Conservation (phyloP, 2,113 vertebrate genomes). For the Clupea harengus region DNA sequence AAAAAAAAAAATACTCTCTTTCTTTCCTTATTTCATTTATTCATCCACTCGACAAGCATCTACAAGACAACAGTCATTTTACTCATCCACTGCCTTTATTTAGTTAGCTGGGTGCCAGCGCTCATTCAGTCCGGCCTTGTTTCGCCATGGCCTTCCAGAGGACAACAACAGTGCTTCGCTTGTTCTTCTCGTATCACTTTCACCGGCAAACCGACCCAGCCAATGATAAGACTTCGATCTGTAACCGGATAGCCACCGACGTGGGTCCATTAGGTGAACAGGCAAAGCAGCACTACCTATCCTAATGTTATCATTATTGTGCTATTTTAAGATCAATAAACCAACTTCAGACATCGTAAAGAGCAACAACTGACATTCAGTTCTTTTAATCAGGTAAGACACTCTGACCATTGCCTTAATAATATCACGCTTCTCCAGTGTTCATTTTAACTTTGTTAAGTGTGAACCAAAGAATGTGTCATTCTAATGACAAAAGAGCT, state of each 20-base stretch:
- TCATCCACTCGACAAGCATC: not conserved
- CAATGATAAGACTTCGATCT: constrained; percentile 30
- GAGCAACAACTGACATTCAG: not conserved
- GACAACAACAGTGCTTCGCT: constrained; percentile 7
- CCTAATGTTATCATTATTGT: not conserved
- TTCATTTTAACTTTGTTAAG: too few species aligned
- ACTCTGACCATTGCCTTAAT: not conserved
- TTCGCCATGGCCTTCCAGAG: not conserved
- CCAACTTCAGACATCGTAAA: not conserved
- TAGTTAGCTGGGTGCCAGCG: not conserved
- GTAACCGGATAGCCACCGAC: constrained; percentile 25
- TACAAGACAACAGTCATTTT: not conserved
- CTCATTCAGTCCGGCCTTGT: not conserved
- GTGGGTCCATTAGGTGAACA: constrained; percentile 5
- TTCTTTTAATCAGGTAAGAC: not conserved
- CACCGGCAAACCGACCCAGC: not conserved
- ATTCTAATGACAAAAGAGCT: not conserved
- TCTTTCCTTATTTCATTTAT: not conserved
- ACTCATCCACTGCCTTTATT: not conserved
- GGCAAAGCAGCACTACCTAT: not conserved
- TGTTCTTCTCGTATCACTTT: constrained; percentile 9
- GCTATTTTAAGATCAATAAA: not conserved
- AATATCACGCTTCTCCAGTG: not conserved
- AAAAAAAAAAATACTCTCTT: not conserved
- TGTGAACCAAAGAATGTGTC: not conserved